Conservation (phyloP, 2,888 invertebrate species). For the Agrochola lychnidis region DNA sequence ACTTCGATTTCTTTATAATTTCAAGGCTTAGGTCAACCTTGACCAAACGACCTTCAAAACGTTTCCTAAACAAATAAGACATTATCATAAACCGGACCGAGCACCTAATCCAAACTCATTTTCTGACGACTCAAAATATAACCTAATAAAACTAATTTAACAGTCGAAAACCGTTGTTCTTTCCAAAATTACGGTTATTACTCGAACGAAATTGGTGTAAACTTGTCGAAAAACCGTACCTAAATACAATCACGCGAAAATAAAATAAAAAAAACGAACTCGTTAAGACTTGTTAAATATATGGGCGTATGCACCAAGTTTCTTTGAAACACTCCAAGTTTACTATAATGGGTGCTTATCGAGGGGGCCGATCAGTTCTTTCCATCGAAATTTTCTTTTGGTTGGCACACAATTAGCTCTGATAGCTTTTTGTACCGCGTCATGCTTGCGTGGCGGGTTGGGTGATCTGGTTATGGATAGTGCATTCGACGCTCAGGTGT, state of each 20-base stretch:
- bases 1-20: not conserved
- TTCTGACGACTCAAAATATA: conserved; percentile 51
- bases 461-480: conserved; percentile 42
- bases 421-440: conserved; percentile 87
- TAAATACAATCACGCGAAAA: conserved; percentile 81
- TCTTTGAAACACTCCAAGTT: conserved; percentile 80
- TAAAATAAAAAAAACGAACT: conserved; percentile 81
- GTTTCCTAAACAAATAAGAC: conserved; percentile 57
- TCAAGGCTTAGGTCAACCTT: not conserved
- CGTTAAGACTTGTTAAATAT: conserved; percentile 77
- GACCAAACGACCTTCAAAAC: conserved; percentile 4
- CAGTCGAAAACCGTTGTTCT: conserved; percentile 62
- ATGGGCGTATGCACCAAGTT: conserved; percentile 82
- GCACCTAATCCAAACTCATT: conserved; percentile 49
- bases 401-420: conserved; percentile 87
- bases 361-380: conserved; percentile 78
- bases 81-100: conserved; percentile 54
- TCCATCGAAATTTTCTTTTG: conserved; percentile 86
- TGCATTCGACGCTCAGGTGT: conserved; percentile 56
- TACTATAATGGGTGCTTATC: conserved; percentile 86
- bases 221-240: conserved; percentile 70
- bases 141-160: conserved; percentile 66
- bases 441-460: conserved; percentile 77
- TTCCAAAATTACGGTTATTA: conserved; percentile 70
- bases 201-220: conserved; percentile 70